Percentiles rank a stretch among this genome's conserved stretches.
Conservation (phyloP, 1,140 invertebrate genomes). For the Leptinotarsa lineolata region DNA sequence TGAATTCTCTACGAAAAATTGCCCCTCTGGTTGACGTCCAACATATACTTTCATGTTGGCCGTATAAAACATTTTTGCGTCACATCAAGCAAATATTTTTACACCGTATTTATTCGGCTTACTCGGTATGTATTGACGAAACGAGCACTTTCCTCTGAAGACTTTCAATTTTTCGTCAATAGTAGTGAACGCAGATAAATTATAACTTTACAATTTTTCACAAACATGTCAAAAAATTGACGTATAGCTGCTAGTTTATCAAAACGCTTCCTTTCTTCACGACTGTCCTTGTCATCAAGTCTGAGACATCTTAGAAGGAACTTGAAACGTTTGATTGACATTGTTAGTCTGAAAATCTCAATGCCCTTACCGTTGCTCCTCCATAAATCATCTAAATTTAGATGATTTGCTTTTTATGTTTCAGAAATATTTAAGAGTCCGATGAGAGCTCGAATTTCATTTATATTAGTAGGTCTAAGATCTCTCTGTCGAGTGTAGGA, state of each 20-base stretch:
- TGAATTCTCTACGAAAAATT: slow-evolving; percentile 43
- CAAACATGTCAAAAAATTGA: too few species aligned
- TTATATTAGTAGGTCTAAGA: too few species aligned
- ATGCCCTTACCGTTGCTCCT: slow-evolving; percentile 53
- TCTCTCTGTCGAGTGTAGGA: too few species aligned
- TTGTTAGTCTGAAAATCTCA: slow-evolving; percentile 42
- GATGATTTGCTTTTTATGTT: slow-evolving; percentile 53
- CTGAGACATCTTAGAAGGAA: slow-evolving; percentile 35
- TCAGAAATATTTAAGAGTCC: slow-evolving; percentile 60
- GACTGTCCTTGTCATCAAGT: slow-evolving; percentile 43
- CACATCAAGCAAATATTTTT: slow-evolving; percentile 47
- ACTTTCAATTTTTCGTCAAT: too few species aligned
- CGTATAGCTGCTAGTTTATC: too few species aligned
- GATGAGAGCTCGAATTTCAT: slow-evolving; percentile 39
- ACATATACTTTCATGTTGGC: slow-evolving; percentile 49
- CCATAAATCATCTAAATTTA: slow-evolving; percentile 57
- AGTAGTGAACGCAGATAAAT: too few species aligned
- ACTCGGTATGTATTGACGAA: slow-evolving; percentile 50
- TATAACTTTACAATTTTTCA: too few species aligned
- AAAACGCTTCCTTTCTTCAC: slow-evolving; percentile 36
- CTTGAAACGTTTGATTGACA: slow-evolving; percentile 21
- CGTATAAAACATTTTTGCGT: slow-evolving; percentile 35
- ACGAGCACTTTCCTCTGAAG: slow-evolving; percentile 27
- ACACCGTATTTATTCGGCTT: slow-evolving; percentile 58
- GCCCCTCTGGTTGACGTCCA: slow-evolving; percentile 42